Evolutionary conservation across 2,888 invertebrate species (phyloP), one percentile per base, ranked within the genome.

Genomic region (Troides aeacus): DNA sequence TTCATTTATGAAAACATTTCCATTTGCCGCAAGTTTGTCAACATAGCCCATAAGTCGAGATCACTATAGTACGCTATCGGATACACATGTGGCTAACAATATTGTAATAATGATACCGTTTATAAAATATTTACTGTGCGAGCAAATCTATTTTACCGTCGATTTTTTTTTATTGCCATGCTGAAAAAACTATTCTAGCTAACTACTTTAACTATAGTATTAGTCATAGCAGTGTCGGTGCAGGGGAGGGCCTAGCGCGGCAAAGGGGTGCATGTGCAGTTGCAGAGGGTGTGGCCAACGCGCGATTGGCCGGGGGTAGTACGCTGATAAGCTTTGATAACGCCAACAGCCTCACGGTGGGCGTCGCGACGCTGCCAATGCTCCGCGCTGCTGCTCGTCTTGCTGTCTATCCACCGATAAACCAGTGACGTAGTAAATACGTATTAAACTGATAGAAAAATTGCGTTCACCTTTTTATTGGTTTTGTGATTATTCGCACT

Each of bases 271-370:
- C 70, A 70, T 63, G 66, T 70, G 72, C 68, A 62, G 65, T 65
- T 59, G 75, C 77, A 74, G 73, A 76, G 78, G 76, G 76, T 76
- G 78, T 84, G 84, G 82, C 84, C 78, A 74, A 65, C 77, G 63
- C 71, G 79, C 81, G 69, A 85, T 85, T 85, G 84, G 84, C 74
- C 68, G 76, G 74, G 70, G 71, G 71, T 59, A 62, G 74, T 63
- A 72, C 73, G 74, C 66, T 75, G 76, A 63, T 58, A 63, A 63
- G 62, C 65, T 21, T 17, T 62, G 66, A 76, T 77, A 70, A 53
- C 64, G 69, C 59, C 58, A 57, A 36, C 65, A 59, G 66, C 30
- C 67, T 70, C 71, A 71, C 66, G 23, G 64, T 63, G 53, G 56
- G 24, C 73, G 68, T 53, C 68, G 30, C 42, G 62, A 21, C 64